Percentiles rank a stretch among this genome's conserved stretches.
Conservation (phyloP, 2,888 invertebrate species). For the Hermodice carunculata region DNA sequence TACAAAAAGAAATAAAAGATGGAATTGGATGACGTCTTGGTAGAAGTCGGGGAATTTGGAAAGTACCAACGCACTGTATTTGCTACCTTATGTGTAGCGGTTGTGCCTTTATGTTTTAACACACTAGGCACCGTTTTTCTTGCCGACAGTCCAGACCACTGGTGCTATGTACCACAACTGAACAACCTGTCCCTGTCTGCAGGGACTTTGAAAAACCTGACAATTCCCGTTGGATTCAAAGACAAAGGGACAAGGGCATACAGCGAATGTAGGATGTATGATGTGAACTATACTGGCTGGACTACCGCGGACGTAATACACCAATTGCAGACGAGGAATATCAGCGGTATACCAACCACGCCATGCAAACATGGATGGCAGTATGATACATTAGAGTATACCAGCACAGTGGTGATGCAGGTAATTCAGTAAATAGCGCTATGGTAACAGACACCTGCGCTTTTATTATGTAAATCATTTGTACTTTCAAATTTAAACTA, state of each 20-base stretch:
- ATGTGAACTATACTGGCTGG: slow-evolving; percentile 6
- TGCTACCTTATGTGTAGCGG: not conserved
- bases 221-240: too few relatives aligned
- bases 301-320: not conserved
- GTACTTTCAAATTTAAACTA: too few relatives aligned
- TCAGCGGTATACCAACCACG: not conserved
- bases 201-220: slow-evolving; percentile 1
- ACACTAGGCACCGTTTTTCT: slow-evolving; percentile 8
- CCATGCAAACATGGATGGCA: not conserved
- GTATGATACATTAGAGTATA: slow-evolving; percentile 3
- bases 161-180: slow-evolving; percentile 1
- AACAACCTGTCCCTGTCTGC: not conserved
- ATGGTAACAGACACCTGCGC: too few relatives aligned
- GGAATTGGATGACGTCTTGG: not conserved
- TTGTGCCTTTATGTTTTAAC: not conserved
- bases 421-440: too few relatives aligned
- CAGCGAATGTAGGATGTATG: slow-evolving; percentile 11
- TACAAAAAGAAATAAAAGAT: too few relatives aligned
- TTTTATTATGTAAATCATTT: too few relatives aligned
- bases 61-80: not conserved
- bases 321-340: not conserved
- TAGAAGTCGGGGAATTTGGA: not conserved
- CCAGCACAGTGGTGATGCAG: too few relatives aligned
- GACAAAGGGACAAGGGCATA: not conserved
- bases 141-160: slow-evolving; percentile 14